phyloP scores from a whole-genome alignment of 2,888 invertebrate genomes.

The Lasioglossum morio region DNA sequence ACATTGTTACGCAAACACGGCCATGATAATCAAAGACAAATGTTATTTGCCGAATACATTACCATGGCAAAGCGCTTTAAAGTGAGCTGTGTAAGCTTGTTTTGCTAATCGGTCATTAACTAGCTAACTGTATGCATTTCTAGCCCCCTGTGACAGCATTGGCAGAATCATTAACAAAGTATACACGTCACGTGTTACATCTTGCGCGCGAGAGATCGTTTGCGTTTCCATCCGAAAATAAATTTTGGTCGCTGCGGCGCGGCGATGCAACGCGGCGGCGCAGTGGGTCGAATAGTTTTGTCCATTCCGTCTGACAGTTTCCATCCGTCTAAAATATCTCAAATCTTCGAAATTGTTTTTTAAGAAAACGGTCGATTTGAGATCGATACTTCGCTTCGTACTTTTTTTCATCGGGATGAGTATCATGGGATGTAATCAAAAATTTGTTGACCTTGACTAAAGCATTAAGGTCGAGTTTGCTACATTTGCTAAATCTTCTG shows the following conservation, averaged over 20 bases:
- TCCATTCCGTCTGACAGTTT: conserved; percentile 4
- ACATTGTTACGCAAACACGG: conserved; percentile 69
- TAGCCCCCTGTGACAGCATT: not conserved
- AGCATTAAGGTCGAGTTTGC: too few species aligned
- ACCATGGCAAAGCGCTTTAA: conserved; percentile 59
- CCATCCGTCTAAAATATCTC: not conserved
- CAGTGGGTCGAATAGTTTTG: not conserved
- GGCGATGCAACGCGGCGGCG: too few species aligned
- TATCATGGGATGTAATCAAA: too few species aligned
- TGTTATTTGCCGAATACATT: conserved; percentile 67
- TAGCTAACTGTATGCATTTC: conserved; percentile 33
- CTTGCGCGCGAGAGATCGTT: not conserved
- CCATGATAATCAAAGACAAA: conserved; percentile 78
- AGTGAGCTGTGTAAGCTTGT: conserved; percentile 71
- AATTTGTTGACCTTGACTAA: too few species aligned
- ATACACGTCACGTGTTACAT: not conserved
- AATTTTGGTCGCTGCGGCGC: not conserved
- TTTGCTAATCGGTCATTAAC: conserved; percentile 76
- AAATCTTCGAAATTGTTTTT: too few species aligned
- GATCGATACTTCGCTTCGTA: too few species aligned
- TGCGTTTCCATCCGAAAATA: not conserved
- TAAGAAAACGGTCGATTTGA: too few species aligned
- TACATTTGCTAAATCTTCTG: too few species aligned
- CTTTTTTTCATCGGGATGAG: too few species aligned
- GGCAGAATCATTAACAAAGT: conserved; percentile 22